phyloP scores from a whole-genome alignment of 2,797 vertebrate genomes.

The Spinus pinus region DNA sequence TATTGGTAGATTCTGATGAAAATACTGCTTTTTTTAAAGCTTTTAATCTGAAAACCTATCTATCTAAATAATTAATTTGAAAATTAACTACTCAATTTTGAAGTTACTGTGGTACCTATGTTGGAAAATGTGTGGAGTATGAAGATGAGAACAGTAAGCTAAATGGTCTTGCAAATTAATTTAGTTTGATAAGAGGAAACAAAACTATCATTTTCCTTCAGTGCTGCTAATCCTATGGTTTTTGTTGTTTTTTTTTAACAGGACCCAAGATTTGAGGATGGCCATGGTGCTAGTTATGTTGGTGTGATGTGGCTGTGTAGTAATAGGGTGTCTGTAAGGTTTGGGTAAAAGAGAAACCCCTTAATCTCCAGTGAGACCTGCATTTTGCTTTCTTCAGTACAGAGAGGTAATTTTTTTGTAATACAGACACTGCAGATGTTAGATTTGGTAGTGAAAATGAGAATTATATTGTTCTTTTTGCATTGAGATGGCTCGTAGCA shows the following conservation, averaged over 20 bases:
- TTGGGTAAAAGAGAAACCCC: neutral
- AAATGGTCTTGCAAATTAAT: neutral
- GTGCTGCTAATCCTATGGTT: neutral
- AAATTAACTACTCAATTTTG: neutral
- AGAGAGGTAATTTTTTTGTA: neutral
- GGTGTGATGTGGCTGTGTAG: neutral
- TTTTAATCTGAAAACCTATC: neutral
- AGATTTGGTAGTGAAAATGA: neutral
- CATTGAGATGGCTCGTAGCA: neutral
- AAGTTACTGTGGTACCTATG: neutral
- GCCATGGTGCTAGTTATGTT: neutral
- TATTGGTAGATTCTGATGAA: neutral
- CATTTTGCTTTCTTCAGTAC: neutral
- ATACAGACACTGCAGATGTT: neutral
- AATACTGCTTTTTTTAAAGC: fast-evolving
- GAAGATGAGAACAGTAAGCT: neutral
- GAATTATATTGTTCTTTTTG: neutral
- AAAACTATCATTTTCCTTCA: neutral
- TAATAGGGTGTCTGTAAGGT: neutral
- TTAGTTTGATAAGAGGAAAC: neutral
- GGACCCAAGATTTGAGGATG: neutral
- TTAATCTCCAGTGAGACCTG: neutral
- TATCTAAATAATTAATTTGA: neutral
- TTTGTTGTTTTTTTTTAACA: neutral
- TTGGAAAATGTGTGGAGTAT: neutral